A percentile compares a stretch with the other conserved stretches of the same genome.
Conservation (phyloP, 2,113 vertebrate genomes). For the Phaetusa simplex region DNA sequence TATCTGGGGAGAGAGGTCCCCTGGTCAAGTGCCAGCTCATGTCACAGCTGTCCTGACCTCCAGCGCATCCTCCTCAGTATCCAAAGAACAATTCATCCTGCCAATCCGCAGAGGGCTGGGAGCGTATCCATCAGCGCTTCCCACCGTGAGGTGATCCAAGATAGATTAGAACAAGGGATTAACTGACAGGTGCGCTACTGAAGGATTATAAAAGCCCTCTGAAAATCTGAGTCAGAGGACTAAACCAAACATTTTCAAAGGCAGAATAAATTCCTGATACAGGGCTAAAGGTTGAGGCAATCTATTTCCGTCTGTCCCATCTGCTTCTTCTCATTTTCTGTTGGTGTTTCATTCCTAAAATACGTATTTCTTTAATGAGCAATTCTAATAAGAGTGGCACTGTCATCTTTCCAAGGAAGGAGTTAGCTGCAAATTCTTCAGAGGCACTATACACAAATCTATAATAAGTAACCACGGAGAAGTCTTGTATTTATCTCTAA, state of each 20-base stretch:
- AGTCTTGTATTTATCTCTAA: background rate
- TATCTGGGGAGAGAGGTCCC: background rate
- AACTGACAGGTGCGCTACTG: background rate
- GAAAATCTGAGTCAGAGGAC: background rate
- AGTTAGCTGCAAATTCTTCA: background rate
- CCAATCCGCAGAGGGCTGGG: background rate
- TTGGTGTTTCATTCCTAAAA: background rate
- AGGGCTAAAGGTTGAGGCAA: background rate
- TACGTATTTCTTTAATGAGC: background rate
- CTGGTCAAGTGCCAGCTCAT: background rate
- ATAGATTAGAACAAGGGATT: background rate
- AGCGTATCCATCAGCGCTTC: background rate
- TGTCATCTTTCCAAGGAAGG: background rate
- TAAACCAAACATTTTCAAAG: slow-evolving; percentile 31
- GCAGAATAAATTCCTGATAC: slow-evolving; percentile 4
- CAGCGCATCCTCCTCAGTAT: rapidly evolving
- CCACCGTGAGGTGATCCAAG: background rate
- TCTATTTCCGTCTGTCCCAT: slow-evolving; percentile 18
- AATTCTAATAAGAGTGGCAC: background rate
- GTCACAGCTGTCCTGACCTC: background rate
- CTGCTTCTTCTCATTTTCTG: background rate
- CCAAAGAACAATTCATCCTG: background rate
- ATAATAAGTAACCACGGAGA: background rate
- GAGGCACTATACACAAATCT: background rate
- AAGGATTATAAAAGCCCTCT: background rate